Base-by-base conservation (phyloP, 2,888 invertebrate genomes). In the Acanthoscelides obtectus region DNA sequence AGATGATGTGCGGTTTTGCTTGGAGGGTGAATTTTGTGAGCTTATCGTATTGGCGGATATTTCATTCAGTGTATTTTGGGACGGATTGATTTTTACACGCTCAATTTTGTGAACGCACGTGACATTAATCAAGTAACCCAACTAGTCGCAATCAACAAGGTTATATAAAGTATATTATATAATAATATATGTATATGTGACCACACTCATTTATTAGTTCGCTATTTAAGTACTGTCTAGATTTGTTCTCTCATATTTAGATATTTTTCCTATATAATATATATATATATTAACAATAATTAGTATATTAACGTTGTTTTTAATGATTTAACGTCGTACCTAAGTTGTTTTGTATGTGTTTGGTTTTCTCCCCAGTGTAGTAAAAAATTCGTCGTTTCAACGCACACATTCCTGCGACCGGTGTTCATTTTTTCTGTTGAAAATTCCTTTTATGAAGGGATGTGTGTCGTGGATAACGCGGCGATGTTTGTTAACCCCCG, bases 301-400 rank as follows among this genome's bases (percentile, higher is more conserved):
- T 80, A 78, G 79, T 80, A 80, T 81, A 80, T 80, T 79, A 78
- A 81, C 80, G 80, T 83, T 81, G 79, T 82, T 79, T 77, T 80
- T 79, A 75, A 75, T 68, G 64, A 45, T 77, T 82, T 82, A 83
- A 66, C 20, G 66, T 66, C 45, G 66, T 66, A 66, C 83, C 81
- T 83, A 81, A 81, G 83, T 83, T 82, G 78, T 81, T 67, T 82
- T 83, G 81, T 82, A 82, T 83, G 83, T 83, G 81, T 82, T 80
- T 79, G 79, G 80, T 82, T 80, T 66, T 66, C 22, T 64, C 78
- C 77, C 81, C 82, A 79, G 81, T 83, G 82, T 80, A 82, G 82
- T 72, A 45, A 45, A 45, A 25, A 45, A 45, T 12, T 27, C 67
- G 69, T 71, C 75, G 27, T 69, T 69, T 73, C 73, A 72, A 71